These are phyloP conservation scores for Sinosuthora webbiana DNA, from an alignment of 2,113 vertebrate species.

Conservation along the genomic window DNA sequence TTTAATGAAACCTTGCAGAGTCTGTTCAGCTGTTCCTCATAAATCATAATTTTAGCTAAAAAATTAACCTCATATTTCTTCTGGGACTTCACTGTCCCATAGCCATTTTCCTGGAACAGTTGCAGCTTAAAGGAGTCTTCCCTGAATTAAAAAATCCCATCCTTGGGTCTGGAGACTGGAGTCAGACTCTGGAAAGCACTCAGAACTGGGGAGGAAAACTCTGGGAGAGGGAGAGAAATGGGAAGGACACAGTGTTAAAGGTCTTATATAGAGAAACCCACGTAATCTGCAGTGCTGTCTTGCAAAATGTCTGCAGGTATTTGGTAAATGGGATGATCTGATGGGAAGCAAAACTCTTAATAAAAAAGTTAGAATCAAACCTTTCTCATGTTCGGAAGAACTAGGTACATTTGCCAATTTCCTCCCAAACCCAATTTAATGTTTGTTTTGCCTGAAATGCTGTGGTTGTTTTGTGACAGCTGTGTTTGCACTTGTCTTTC, in stretches of 20 bases:
- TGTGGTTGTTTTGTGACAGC: neutral
- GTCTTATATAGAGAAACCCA: fast-evolving
- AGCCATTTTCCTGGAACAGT: slow-evolving; percentile 7
- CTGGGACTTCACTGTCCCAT: slow-evolving; percentile 11
- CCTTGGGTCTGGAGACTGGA: neutral
- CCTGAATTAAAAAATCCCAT: neutral
- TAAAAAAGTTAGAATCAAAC: neutral
- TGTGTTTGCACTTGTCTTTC: neutral
- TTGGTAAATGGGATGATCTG: neutral
- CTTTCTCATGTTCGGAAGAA: neutral
- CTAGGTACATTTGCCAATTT: neutral
- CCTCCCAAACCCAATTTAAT: neutral
- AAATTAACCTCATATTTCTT: slow-evolving; percentile 47
- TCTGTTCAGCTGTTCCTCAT: slow-evolving; percentile 53
- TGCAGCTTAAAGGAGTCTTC: neutral
- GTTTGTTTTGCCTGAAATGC: neutral
- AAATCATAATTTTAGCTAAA: slow-evolving; percentile 57
- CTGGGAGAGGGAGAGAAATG: neutral
- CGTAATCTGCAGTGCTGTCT: neutral
- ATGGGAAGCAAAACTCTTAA: neutral
- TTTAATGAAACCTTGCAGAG: neutral
- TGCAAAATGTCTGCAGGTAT: neutral
- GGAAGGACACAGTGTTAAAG: neutral
- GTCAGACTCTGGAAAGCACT: neutral
- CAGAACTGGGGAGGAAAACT: neutral